Base-by-base conservation (phyloP, 2,113 vertebrate species). In the Colistium nudipinnis region DNA sequence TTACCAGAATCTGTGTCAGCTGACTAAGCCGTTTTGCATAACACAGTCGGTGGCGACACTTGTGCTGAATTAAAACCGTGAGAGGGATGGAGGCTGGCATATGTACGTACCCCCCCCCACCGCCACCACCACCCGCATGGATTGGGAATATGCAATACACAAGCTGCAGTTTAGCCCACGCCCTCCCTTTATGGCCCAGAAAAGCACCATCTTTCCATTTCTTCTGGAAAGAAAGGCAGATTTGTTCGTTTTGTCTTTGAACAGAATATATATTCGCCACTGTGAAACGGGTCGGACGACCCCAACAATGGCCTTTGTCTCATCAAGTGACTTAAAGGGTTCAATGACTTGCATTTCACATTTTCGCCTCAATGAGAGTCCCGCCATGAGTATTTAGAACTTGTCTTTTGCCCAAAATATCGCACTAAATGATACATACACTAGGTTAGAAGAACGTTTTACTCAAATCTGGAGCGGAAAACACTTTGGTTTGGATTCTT, bases 11-110 rank as follows among this genome's bases (percentile, higher is more conserved):
- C 74, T 85, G 72, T 84, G 84, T 87, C 81, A 88, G 59, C 76
- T 85, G 81, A 85, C 83, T 80, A 84, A 88, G 76, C 76, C 14
- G 43, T 81, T 87, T 87, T 86, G 78, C 78, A 61, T 84, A 90
- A 88, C 78, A 13, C 69, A 62, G 53, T 70, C 52, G 52, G 74
- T 39, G 44, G 43, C 61, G 48, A 78, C 65, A 24, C 52, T 70
- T 35, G 45, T 16, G 41, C 66, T 56, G 39, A 57, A 62, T n/a
- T 69, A 44, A 55, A 69, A 69, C 1, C 55, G 41, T 10, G 45
- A 65, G 56, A 17, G 35, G 22, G 62, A n/a, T n/a, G 35, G 65
- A 64, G 20, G 38, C 14, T 74, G 60, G 39, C 33, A 36, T 31
- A 31, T 14, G 17, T 47, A 31, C 64, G n/a, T n/a, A n/a, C n/a